Conservation (phyloP, 1,140 invertebrate species). For the Drosophila pachea region DNA sequence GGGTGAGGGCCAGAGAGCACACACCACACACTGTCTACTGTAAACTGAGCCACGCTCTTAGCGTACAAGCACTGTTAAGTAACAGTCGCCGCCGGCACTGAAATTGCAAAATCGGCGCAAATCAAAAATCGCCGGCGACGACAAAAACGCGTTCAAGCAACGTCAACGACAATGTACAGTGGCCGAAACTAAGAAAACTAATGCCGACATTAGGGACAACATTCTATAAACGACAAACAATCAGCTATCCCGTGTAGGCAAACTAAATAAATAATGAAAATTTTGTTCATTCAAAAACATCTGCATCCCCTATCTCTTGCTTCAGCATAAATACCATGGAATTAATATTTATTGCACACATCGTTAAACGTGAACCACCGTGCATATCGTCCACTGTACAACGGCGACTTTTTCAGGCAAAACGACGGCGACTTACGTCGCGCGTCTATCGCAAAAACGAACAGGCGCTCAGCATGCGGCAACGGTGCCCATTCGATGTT, state of each 20-base stretch:
- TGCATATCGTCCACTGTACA: constrained; percentile 44
- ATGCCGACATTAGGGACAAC: not conserved
- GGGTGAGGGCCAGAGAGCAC: constrained; percentile 11
- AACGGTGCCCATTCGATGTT: constrained; percentile 18
- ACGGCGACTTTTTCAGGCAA: constrained; percentile 64
- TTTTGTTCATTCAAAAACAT: constrained; percentile 11
- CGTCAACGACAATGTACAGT: constrained; percentile 38
- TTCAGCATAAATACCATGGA: not conserved
- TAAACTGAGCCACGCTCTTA: constrained; percentile 26
- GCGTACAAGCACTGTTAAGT: constrained; percentile 36
- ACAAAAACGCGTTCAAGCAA: constrained; percentile 63
- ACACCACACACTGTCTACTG: constrained; percentile 14
- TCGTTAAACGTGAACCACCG: not conserved
- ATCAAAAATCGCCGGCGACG: constrained; percentile 70
- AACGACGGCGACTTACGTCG: constrained; percentile 76
- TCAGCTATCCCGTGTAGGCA: not conserved
- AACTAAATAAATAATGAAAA: constrained; percentile 10
- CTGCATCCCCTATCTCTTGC: not conserved
- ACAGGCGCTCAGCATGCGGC: constrained; percentile 62
- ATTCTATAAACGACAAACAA: constrained; percentile 6
- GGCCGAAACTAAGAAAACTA: constrained; percentile 8
- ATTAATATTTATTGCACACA: constrained; percentile 5
- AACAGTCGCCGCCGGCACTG: constrained; percentile 56
- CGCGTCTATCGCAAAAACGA: constrained; percentile 78
- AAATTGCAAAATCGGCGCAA: constrained; percentile 75